These are phyloP conservation scores for Metopolophium dirhodum DNA, from an alignment of 1,140 invertebrate species.

Conservation along the genomic window DNA sequence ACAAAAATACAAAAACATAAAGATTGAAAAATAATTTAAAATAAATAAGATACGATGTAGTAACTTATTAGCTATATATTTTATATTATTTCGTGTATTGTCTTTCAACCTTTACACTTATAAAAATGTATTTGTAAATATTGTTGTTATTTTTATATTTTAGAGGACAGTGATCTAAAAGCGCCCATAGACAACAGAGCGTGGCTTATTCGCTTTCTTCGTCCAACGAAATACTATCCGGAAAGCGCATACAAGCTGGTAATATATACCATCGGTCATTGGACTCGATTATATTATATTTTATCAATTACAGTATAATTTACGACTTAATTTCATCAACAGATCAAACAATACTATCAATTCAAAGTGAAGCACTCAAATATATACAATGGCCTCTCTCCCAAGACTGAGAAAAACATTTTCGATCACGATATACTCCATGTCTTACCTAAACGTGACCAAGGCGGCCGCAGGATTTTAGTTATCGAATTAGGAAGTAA, in stretches of 20 bases:
- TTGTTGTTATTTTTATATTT: constrained; percentile 60
- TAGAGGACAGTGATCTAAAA: constrained; percentile 75
- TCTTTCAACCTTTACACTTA: no score
- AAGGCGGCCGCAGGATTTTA: constrained; percentile 74
- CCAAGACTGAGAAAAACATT: constrained; percentile 76
- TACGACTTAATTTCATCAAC: constrained; percentile 35
- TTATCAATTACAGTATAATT: neutral
- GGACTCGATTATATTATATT: neutral
- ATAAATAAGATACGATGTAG: no score
- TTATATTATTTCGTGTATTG: no score
- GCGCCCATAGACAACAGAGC: constrained; percentile 74
- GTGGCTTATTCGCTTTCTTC: constrained; percentile 77
- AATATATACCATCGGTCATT: constrained; percentile 7
- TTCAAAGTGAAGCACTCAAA: constrained; percentile 80
- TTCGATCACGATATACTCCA: constrained; percentile 79
- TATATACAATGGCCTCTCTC: constrained; percentile 73
- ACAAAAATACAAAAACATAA: no score
- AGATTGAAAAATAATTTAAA: no score
- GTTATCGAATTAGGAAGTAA: constrained; percentile 81
- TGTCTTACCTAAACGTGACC: constrained; percentile 78
- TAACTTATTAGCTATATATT: no score
- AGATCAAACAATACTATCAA: constrained; percentile 79
- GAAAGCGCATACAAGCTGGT: constrained; percentile 77
- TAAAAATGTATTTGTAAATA: neutral
- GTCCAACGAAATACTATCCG: constrained; percentile 82